Conservation (phyloP, 2,888 invertebrate species). For the Oscheius sp. region DNA sequence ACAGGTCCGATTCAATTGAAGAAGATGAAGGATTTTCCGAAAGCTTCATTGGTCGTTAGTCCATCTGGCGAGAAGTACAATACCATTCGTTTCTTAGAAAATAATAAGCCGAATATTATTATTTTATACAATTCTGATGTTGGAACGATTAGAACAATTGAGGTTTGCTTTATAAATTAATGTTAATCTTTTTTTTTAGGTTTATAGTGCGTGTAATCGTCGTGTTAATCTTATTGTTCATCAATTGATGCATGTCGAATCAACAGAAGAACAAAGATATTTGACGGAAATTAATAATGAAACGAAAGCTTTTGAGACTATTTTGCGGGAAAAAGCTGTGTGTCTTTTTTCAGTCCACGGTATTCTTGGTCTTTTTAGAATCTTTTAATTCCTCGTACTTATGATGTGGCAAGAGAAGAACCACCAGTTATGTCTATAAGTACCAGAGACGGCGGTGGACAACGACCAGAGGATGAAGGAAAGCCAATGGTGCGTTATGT, state of each 20-base stretch:
- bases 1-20: not conserved
- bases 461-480: slow-evolving; percentile 73
- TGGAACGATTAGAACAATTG: slow-evolving; percentile 86
- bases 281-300: slow-evolving; percentile 79
- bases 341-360: not conserved
- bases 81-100: slow-evolving; percentile 61
- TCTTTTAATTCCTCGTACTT: slow-evolving; percentile 63
- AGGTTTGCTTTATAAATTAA: slow-evolving; percentile 74
- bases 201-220: slow-evolving; percentile 19
- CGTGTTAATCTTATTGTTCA: slow-evolving; percentile 75
- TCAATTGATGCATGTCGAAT: slow-evolving; percentile 87
- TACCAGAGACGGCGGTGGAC: slow-evolving; percentile 39
- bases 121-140: slow-evolving; percentile 90
- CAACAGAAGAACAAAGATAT: slow-evolving; percentile 90
- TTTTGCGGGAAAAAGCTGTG: slow-evolving; percentile 91
- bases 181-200: slow-evolving; percentile 1
- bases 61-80: slow-evolving; percentile 75
- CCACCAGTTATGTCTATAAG: slow-evolving; percentile 49
- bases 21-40: not conserved
- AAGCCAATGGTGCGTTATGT: not conserved
- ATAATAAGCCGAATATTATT: slow-evolving; percentile 80
- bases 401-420: slow-evolving; percentile 61
- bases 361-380: slow-evolving; percentile 42
- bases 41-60: slow-evolving; percentile 39
- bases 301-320: slow-evolving; percentile 89